Evolutionary conservation across 2,888 invertebrate species (phyloP), one percentile per base, ranked within the genome.

Genomic region (Erebia aethiops): DNA sequence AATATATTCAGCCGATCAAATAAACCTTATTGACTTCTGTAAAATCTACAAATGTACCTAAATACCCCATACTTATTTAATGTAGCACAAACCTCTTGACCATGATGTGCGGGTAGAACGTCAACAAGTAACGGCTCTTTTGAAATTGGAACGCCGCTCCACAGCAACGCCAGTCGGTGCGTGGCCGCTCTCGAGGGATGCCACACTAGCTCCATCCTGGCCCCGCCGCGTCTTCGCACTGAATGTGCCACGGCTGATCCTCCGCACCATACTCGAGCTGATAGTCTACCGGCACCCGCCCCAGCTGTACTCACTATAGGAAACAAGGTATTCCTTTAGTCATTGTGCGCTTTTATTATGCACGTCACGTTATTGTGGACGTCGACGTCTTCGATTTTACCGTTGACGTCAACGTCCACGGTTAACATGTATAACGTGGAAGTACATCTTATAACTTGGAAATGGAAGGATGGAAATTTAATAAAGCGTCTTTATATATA

Each of bases 131-230:
- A 83, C 1, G 95, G 95, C 7, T 94, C 94, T 5, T 91, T 80
- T 0, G 94, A 86, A 2, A 95, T 87, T 13, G 97, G 97, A 57
- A 98, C 95, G 62, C 97, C 97, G 87, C 98, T 98, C 91, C 98
- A 98, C 77, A 96, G 95, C 66, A 99, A 95, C 73, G 97, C 95
- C 71, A 99, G 95, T 79, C 97, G 95, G 87, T 99, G 98, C 2
- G 98, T 97, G 26, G 98, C 97, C 1, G 98, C 97, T 54, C 97
- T 93, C 0, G 96, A 95, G 0, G 99, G 99, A 85, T 98, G 97
- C 90, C 98, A 98, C 72, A 97, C 95, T 43, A 97, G 96, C 88
- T 97, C 97, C 89, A 97, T 97, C 68, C 97, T 92, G 2, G 83
- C 84, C 62, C 95, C 95, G 43, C 96, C 96, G 77, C 96, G 96